Evolutionary conservation across 2,113 vertebrate genomes (phyloP), one percentile per base, ranked within the genome.

Genomic region (Aegotheles bennettii): DNA sequence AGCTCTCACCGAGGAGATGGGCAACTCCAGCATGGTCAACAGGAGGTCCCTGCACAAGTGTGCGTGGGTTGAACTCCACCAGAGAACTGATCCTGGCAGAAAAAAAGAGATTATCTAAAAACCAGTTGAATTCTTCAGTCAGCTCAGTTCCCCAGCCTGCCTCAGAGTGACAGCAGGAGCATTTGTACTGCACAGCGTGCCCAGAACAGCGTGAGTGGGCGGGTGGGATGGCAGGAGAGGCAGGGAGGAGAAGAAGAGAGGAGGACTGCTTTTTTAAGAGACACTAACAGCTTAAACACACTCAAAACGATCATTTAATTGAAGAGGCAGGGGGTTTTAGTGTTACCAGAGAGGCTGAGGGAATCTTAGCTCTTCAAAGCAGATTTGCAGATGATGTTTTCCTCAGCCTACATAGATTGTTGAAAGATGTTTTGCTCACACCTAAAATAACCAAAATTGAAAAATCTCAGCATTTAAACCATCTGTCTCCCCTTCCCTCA

Each of bases 251-350:
- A 83, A 38, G 87, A 86, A 85, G 43, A 91, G 83, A 91, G 85
- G 71, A 51, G 61, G 73, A 29, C 60, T 89, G 94, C 96, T 95
- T 97, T 96, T 96, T 94, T 81, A 91, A 85, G 95, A 95, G 93
- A 57, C 88, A 73, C 61, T 79, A 91, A 76, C 90, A 92, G 94
- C 82, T 96, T 48, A 87, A 94, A 81, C 69, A 67, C 50, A 28
- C 76, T 92, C 81, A 63, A 91, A 95, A 94, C 68, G 68, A 63
- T 93, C 77, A 95, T 93, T 89, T 69, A 82, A 86, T 74, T 90
- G 87, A 88, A 63, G 47, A 93, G 63, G 69, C 7, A 2, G 1
- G 36, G 63, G 75, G 77, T 80, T 93, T 94, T 40, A 85, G 35
- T n/a, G 56, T 77, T 63, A 83, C 17, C 4, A 6, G 43, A 87